Evolutionary conservation across 2,113 vertebrate species (phyloP), one percentile per base, ranked within the genome.

Genomic region (Oncorhynchus tshawytscha): DNA sequence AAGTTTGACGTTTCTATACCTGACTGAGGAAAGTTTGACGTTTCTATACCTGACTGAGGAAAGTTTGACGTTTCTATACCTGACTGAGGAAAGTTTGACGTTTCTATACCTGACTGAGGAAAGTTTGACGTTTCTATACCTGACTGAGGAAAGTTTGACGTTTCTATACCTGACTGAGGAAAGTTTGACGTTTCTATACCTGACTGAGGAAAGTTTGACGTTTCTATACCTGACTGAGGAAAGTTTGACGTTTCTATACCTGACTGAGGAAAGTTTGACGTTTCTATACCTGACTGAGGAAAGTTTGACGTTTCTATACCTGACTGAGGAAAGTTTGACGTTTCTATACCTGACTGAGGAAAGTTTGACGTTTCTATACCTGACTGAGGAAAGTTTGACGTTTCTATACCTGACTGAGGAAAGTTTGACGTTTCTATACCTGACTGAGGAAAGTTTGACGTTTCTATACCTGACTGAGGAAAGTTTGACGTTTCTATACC

Each of bases 41-140:
- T 34, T 34, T 34, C 31, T 7, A 7, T 34, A 48, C 68, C 15
- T 70, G 34, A 70, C 68, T 70, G 74, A 91, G 39, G 27, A 67
- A 90, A 1, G 69, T 88, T 24, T 86, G 74, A 1, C 6, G 0
- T 34, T 34, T 34, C 34, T 1, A 7, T 34, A 39, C 67, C 13
- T 69, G 29, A 69, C 67, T 69, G 73, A 91, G 67, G 67, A 66
- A 90, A 2, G 70, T 88, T 24, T 86, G 73, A 6, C 6, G 1
- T 34, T 34, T 34, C 34, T 1, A 5, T 5, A 39, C 67, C 12
- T 69, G 29, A 69, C 67, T 69, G 73, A 91, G 67, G 24, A 66
- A 90, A 2, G 68, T 88, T 22, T 86, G 72, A 7, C 31, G 1
- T 34, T 34, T 34, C 31, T 1, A 6, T 34, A 48, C 68, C 5